Evolutionary conservation across 2,888 invertebrate species (phyloP), one percentile per base, ranked within the genome.

Genomic region (Drymonia ruficornis): DNA sequence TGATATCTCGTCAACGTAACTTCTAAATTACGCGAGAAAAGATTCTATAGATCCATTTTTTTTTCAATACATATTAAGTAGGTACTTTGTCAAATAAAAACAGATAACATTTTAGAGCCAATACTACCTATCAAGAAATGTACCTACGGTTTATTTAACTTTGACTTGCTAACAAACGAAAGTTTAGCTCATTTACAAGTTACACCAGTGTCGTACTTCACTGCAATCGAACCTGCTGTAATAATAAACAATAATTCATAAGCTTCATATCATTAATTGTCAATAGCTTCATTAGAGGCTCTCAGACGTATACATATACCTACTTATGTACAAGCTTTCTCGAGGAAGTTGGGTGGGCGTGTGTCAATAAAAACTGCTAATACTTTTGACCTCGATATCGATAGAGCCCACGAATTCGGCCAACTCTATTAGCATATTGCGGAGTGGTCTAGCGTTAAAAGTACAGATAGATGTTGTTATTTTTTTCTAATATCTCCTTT

Each of bases 311-410:
- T 76, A 73, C 80, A 23, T 23, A 23, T 7, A 4, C 73, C 65
- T 54, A 56, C 79, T 74, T 84, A 87, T 85, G 78, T 71, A 59
- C 66, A 74, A 82, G 76, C 87, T 91, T 90, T 91, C 89, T 87
- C 82, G 77, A 81, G 83, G 83, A 86, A 86, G 80, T 63, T 67
- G 67, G 57, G 68, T 72, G 65, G 74, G 74, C 72, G 72, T 63
- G 70, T 63, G 72, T 70, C 67, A 65, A 70, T 78, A 74, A 79
- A 78, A 78, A 76, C 82, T 82, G 87, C 83, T 89, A 89, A 91
- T 83, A 86, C 61, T 62, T 67, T 71, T 80, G 86, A 84, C 88
- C 88, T 72, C 80, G 64, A 84, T 87, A 75, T 79, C 70, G 72
- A 77, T 70, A 70, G 46, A 8, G 18, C 34, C 31, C 31, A 59